phyloP scores from a whole-genome alignment of 2,113 vertebrate species.

The Xiphias gladius region DNA sequence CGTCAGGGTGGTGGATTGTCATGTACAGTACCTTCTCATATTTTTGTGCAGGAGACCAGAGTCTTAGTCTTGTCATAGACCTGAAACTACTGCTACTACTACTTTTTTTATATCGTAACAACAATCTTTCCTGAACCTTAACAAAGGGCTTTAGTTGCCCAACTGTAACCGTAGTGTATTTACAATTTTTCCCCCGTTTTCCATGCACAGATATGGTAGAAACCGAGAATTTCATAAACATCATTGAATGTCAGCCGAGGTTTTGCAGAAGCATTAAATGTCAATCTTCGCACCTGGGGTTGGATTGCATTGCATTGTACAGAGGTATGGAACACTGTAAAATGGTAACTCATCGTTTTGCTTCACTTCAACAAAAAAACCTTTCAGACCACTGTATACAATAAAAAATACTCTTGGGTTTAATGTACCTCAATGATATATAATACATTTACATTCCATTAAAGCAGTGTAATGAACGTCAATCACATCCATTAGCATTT shows the following conservation, averaged over 20 bases:
- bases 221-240: not conserved
- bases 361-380: too few species aligned
- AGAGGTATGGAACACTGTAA: not conserved
- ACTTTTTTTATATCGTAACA: too few species aligned
- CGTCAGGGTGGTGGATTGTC: not conserved
- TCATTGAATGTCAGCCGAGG: not conserved
- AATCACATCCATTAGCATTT: slow-evolving; percentile 4
- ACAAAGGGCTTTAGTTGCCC: not conserved
- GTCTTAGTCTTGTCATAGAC: too few species aligned
- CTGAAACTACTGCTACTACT: too few species aligned
- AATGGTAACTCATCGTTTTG: too few species aligned
- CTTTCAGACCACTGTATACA: too few species aligned
- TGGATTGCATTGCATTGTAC: not conserved
- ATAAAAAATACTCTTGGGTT: not conserved
- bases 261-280: not conserved
- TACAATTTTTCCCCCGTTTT: not conserved
- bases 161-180: not conserved
- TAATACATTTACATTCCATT: slow-evolving; percentile 4
- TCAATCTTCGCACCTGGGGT: not conserved
- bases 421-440: not conserved
- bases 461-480: slow-evolving; percentile 1
- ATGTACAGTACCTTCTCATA: not conserved
- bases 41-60: not conserved
- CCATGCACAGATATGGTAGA: not conserved
- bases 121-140: too few species aligned